These are phyloP conservation scores for Metellina segmentata DNA, from an alignment of 2,888 invertebrate genomes.

Conservation along the genomic window DNA sequence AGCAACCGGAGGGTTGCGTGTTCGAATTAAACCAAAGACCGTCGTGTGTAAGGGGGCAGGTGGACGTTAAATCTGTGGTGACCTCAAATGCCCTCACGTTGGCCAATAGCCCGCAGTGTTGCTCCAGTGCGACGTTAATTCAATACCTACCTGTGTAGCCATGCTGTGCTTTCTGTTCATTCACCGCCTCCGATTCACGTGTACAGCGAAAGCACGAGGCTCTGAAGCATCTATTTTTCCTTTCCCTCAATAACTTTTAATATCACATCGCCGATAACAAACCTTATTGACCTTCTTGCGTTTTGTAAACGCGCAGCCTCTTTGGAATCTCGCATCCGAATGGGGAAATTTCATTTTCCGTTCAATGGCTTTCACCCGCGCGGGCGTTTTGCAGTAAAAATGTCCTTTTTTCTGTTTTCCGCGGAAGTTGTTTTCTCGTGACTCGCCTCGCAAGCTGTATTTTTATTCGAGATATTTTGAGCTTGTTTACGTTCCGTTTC, in stretches of 20 bases:
- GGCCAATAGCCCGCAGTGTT: no score
- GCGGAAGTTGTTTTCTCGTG: conserved; percentile 6
- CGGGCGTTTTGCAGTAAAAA: neutral
- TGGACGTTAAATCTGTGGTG: no score
- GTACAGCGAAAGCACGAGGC: no score
- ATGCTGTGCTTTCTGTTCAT: no score
- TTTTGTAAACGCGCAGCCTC: neutral
- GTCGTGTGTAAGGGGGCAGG: no score
- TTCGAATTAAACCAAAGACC: no score
- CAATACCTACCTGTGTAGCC: no score
- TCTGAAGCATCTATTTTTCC: neutral
- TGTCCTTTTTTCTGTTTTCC: neutral
- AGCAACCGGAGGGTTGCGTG: no score
- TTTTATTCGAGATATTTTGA: conserved; percentile 28
- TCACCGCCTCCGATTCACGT: no score
- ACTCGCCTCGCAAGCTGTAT: conserved; percentile 6
- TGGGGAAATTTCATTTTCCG: neutral
- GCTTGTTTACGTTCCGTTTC: conserved; percentile 18
- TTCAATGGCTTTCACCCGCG: neutral
- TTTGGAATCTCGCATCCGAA: neutral
- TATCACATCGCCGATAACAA: neutral
- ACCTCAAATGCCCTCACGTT: no score
- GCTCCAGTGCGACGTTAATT: no score
- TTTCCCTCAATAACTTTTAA: neutral
- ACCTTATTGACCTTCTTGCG: neutral